Evolutionary conservation across 2,888 invertebrate species (phyloP).

Genomic region (Argyresthia albistria): DNA sequence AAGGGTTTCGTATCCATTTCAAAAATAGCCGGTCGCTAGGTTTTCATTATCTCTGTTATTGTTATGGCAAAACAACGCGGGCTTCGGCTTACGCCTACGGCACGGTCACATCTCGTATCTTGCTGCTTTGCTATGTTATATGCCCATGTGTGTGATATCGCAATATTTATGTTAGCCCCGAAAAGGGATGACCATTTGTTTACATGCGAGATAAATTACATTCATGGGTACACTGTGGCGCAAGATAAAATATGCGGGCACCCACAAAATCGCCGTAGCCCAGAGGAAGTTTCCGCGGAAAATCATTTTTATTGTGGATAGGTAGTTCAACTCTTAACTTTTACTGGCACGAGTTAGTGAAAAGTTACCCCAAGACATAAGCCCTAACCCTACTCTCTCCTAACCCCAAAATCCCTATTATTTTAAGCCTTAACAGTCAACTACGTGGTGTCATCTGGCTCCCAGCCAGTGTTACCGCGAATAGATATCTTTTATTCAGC

Average conservation of each 20-base stretch:
- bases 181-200: no score
- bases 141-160: no score
- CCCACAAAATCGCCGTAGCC: no score
- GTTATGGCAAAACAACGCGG: background rate
- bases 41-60: background rate
- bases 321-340: no score
- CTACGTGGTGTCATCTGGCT: conserved; percentile 51
- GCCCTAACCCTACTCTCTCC: no score
- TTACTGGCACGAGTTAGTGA: background rate
- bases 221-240: no score
- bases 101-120: background rate
- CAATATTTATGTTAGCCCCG: no score
- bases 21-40: background rate
- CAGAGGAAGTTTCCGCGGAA: no score
- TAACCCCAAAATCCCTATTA: background rate
- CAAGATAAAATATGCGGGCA: no score
- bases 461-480: conserved; percentile 48
- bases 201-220: no score
- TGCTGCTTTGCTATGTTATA: no score
- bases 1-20: background rate
- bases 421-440: conserved; percentile 5
- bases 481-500: conserved; percentile 69
- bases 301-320: no score
- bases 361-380: background rate
- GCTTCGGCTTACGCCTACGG: background rate